Percentiles rank a stretch among this genome's conserved stretches.
Conservation (phyloP, 2,113 vertebrate genomes). For the Hippocampus barbouri region DNA sequence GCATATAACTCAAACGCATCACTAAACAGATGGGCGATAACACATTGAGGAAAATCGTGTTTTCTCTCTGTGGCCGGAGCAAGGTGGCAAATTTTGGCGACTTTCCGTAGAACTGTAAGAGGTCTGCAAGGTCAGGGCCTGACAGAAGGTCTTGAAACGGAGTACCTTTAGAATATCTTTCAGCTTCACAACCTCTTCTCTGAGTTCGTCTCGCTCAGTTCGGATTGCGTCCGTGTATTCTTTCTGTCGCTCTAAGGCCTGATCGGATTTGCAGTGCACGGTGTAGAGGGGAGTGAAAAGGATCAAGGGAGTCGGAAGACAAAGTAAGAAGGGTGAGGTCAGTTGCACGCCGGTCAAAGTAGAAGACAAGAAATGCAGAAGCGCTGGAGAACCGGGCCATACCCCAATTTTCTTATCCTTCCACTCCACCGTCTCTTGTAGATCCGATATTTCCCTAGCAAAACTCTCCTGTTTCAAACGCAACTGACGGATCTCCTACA, state of each 20-base stretch:
- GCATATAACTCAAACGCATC: too few species aligned
- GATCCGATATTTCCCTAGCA: conserved; percentile 74
- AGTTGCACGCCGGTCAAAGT: background rate
- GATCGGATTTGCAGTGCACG: conserved; percentile 38
- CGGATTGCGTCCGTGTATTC: conserved; percentile 93
- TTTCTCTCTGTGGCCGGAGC: background rate
- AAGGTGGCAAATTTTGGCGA: background rate
- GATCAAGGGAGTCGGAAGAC: conserved; percentile 12
- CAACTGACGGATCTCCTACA: conserved; percentile 91
- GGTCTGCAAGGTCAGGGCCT: background rate
- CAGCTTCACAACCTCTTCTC: conserved; percentile 87
- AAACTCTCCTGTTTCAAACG: conserved; percentile 84
- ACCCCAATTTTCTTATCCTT: conserved; percentile 84
- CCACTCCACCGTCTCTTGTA: conserved; percentile 77
- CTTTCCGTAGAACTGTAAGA: background rate
- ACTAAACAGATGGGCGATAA: too few species aligned
- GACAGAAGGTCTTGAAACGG: background rate
- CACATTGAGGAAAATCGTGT: too few species aligned
- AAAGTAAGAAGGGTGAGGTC: conserved; percentile 25
- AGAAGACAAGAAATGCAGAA: background rate
- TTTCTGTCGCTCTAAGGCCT: conserved; percentile 99
- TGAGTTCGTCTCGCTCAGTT: conserved; percentile 90
- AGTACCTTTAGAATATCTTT: conserved; percentile 93
- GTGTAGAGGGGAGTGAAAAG: conserved; percentile 17
- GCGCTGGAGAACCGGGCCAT: conserved; percentile 39